A percentile compares a stretch with the other conserved stretches of the same genome.
Evolutionary conservation across 1,140 invertebrate genomes (phyloP).

Genomic region (Oscheius sp.): DNA sequence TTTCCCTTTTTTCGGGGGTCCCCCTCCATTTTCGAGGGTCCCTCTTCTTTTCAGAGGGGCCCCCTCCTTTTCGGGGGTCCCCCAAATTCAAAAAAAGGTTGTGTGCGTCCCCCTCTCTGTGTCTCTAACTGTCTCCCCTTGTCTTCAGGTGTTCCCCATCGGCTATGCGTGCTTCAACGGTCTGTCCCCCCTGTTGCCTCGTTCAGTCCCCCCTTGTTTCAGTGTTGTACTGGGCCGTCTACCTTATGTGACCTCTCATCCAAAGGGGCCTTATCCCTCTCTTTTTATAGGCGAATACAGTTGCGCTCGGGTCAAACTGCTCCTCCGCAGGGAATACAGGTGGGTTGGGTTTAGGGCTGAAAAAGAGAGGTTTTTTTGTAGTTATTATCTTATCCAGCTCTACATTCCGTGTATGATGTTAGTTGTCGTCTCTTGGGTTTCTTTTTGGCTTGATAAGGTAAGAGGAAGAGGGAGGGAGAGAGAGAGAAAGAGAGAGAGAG

Average conservation of each 20-base stretch:
- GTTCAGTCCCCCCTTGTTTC: slow-evolving; percentile 19
- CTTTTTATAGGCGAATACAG: slow-evolving; percentile 81
- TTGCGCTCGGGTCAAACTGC: slow-evolving; percentile 86
- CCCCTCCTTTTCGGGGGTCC: no score
- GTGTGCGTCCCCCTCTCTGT: not conserved
- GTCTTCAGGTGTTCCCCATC: slow-evolving; percentile 58
- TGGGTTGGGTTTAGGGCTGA: slow-evolving; percentile 1
- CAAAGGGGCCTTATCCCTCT: not conserved
- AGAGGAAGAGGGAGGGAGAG: not conserved
- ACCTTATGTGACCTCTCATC: slow-evolving; percentile 51
- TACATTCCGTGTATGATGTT: slow-evolving; percentile 62
- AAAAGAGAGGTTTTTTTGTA: slow-evolving; percentile 66
- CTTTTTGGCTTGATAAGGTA: slow-evolving; percentile 83
- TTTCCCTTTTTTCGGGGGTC: no score
- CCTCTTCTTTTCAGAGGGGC: no score
- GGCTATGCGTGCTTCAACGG: slow-evolving; percentile 61
- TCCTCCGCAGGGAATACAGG: slow-evolving; percentile 83
- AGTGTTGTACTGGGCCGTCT: slow-evolving; percentile 60
- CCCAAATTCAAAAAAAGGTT: no score
- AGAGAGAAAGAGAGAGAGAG: not conserved
- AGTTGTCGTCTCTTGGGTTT: slow-evolving; percentile 91
- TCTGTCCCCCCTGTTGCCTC: slow-evolving; percentile 12
- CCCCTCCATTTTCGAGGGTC: no score
- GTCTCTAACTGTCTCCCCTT: not conserved
- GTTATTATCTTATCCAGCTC: slow-evolving; percentile 88